Percentiles rank a stretch among this genome's conserved stretches.
These are phyloP conservation scores for Aplocera efformata DNA, from an alignment of 2,888 invertebrate genomes.

Conservation along the genomic window DNA sequence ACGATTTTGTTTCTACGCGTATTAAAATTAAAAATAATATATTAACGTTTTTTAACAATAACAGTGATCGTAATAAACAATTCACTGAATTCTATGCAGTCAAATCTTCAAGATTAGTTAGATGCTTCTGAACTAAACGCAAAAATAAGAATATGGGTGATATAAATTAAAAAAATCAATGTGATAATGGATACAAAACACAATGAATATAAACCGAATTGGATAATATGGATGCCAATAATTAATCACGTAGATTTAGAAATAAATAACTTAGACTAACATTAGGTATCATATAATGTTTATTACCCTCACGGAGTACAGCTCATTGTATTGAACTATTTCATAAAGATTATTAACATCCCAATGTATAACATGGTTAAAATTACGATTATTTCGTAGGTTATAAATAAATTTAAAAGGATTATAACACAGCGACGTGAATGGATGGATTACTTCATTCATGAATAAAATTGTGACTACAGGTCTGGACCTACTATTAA, in stretches of 20 bases:
- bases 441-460: slow-evolving; percentile 15
- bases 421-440: slow-evolving; percentile 4
- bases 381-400: neutral
- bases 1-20: slow-evolving; percentile 44
- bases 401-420: neutral
- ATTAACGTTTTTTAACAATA: slow-evolving; percentile 40
- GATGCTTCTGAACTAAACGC: neutral
- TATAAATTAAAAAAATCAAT: too few relatives aligned
- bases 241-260: too few relatives aligned
- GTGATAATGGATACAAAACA: too few relatives aligned
- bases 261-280: too few relatives aligned
- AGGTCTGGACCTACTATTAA: slow-evolving; percentile 35
- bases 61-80: slow-evolving; percentile 18
- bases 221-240: too few relatives aligned
- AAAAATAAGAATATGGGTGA: too few relatives aligned
- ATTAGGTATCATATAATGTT: too few relatives aligned
- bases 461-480: slow-evolving; percentile 9
- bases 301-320: too few relatives aligned
- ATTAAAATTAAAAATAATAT: slow-evolving; percentile 48
- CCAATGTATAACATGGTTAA: too few relatives aligned
- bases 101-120: slow-evolving; percentile 57
- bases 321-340: too few relatives aligned
- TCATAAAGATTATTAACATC: too few relatives aligned
- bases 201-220: too few relatives aligned
- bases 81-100: slow-evolving; percentile 70